Percentiles rank a stretch among this genome's conserved stretches.
phyloP scores from a whole-genome alignment of 1,140 invertebrate genomes.

The Pinna nobilis region DNA sequence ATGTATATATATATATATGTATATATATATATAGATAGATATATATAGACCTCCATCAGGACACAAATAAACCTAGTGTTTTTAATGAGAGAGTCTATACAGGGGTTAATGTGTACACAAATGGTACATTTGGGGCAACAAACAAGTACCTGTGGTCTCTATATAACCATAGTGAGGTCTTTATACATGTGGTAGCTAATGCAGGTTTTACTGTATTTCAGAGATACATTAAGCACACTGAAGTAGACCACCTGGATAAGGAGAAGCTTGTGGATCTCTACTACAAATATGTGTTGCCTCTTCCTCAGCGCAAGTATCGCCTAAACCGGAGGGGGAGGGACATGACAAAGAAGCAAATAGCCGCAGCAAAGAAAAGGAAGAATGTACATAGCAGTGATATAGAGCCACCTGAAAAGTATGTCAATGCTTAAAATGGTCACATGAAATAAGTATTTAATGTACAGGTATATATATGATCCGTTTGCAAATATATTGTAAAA shows the following conservation, averaged over 20 bases:
- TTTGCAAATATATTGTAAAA: no score
- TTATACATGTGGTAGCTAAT: not conserved
- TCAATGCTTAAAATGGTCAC: not conserved
- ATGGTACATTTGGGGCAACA: not conserved
- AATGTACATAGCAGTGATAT: conserved; percentile 19
- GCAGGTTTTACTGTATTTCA: conserved; percentile 39
- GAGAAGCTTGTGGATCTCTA: conserved; percentile 64
- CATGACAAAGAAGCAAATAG: conserved; percentile 66
- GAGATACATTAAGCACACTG: conserved; percentile 50
- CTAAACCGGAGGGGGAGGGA: conserved; percentile 58
- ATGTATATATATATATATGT: no score
- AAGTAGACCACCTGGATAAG: conserved; percentile 47
- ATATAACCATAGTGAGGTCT: not conserved
- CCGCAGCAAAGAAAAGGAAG: conserved; percentile 61
- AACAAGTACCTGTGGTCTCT: not conserved
- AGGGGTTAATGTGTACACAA: not conserved
- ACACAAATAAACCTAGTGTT: no score
- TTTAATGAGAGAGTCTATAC: not conserved
- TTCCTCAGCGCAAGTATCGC: conserved; percentile 66
- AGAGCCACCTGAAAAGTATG: conserved; percentile 49
- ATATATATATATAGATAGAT: no score
- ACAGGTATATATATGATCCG: not conserved
- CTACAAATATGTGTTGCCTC: conserved; percentile 63
- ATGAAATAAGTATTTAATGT: not conserved
- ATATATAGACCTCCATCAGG: no score